These are phyloP conservation scores for Ectemnius lituratus DNA, from an alignment of 2,888 invertebrate genomes.

Conservation along the genomic window DNA sequence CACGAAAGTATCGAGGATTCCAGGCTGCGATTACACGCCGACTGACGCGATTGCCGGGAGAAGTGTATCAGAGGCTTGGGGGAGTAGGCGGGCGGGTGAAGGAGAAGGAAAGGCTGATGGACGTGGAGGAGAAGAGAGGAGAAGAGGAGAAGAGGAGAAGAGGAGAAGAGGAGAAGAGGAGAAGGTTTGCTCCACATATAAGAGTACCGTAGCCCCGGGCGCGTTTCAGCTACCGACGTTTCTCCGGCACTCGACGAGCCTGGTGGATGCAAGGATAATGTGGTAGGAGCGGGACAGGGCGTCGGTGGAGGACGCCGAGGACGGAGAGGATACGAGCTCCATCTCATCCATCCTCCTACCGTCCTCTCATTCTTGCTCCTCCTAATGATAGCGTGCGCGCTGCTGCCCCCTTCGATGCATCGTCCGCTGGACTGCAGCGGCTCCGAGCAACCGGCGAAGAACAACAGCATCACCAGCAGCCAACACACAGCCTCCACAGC, in stretches of 20 bases:
- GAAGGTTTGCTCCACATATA: slow-evolving; percentile 62
- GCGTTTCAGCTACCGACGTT: slow-evolving; percentile 68
- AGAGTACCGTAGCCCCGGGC: slow-evolving; percentile 68
- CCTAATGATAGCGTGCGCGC: slow-evolving; percentile 74
- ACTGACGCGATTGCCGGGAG: slow-evolving; percentile 11
- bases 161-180: slow-evolving; percentile 26
- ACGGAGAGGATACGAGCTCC: slow-evolving; percentile 52
- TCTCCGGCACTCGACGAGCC: slow-evolving; percentile 27
- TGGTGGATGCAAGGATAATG: slow-evolving; percentile 9
- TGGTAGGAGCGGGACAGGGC: slow-evolving; percentile 15
- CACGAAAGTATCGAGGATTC: no score
- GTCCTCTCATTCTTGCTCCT: slow-evolving; percentile 67
- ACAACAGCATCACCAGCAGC: slow-evolving; percentile 30
- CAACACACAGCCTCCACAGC: slow-evolving; percentile 28
- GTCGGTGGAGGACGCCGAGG: slow-evolving; percentile 21
- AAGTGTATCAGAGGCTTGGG: slow-evolving; percentile 41
- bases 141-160: slow-evolving; percentile 34
- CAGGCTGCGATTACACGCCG: no score
- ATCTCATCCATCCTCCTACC: slow-evolving; percentile 70
- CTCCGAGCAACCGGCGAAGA: slow-evolving; percentile 29
- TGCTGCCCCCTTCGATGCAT: slow-evolving; percentile 60
- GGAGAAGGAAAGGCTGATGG: slow-evolving; percentile 42
- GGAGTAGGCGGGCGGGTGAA: slow-evolving; percentile 47
- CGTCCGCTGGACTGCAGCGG: slow-evolving; percentile 45
- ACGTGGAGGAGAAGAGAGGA: neutral